Evolutionary conservation across 2,888 invertebrate genomes (phyloP).

Genomic region (Drosophila silvestris): DNA sequence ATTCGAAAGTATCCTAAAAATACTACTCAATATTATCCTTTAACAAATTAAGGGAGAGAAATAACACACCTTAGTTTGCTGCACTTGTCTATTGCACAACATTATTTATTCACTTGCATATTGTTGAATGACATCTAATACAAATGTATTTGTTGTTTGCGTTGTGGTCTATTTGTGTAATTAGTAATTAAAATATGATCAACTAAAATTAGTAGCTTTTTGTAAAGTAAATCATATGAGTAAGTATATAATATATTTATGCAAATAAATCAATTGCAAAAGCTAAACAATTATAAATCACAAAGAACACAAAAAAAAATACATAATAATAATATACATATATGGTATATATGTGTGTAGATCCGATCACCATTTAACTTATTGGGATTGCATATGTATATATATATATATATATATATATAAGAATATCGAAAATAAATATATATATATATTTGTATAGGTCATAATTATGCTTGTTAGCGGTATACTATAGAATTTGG

Average conservation of each 20-base stretch:
- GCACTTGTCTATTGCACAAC: slow-evolving; percentile 60
- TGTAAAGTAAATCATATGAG: slow-evolving; percentile 41
- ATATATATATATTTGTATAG: slow-evolving; percentile 17
- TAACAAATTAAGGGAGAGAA: neutral
- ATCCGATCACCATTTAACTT: slow-evolving; percentile 28
- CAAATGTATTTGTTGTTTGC: slow-evolving; percentile 40
- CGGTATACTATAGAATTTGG: slow-evolving; percentile 13
- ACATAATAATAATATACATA: slow-evolving; percentile 14
- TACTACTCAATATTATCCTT: neutral
- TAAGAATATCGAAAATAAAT: slow-evolving; percentile 12
- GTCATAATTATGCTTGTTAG: slow-evolving; percentile 23
- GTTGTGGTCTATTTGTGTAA: slow-evolving; percentile 57
- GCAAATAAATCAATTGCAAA: slow-evolving; percentile 20
- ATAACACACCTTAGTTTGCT: slow-evolving; percentile 2
- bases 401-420: slow-evolving; percentile 4
- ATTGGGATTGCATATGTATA: slow-evolving; percentile 16
- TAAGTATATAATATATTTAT: slow-evolving; percentile 29
- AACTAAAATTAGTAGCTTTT: slow-evolving; percentile 45
- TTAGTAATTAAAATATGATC: slow-evolving; percentile 32
- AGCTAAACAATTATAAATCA: slow-evolving; percentile 5
- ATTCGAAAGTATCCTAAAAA: neutral
- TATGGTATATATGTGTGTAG: slow-evolving; percentile 12
- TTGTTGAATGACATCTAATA: slow-evolving; percentile 67
- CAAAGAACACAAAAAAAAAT: slow-evolving; percentile 16
- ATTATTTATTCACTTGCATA: slow-evolving; percentile 50